Conservation (phyloP, 2,113 vertebrate genomes). For the Coptodon rendalli region DNA sequence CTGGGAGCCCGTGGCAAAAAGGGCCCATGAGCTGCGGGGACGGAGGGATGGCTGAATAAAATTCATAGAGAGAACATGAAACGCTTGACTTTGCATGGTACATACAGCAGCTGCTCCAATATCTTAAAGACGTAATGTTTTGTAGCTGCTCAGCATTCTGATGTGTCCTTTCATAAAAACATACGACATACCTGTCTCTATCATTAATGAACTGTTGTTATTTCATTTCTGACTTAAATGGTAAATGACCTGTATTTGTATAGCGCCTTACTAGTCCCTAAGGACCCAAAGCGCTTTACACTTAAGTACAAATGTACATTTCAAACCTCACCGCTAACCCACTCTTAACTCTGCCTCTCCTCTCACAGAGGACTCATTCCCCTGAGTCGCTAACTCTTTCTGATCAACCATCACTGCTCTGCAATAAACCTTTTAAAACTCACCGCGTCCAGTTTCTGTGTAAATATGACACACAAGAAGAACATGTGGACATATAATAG, state of each 20-base stretch:
- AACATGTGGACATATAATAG: neutral
- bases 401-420: neutral
- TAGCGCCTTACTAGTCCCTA: no score
- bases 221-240: neutral
- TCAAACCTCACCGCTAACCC: neutral
- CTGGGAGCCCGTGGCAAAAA: neutral
- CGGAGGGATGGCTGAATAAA: neutral
- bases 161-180: neutral
- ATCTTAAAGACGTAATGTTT: neutral
- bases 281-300: no score
- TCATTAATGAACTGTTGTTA: neutral
- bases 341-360: neutral
- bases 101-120: neutral
- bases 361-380: neutral
- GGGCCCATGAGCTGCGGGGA: neutral
- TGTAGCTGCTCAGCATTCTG: neutral
- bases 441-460: neutral
- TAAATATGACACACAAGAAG: neutral
- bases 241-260: no score
- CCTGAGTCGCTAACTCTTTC: neutral
- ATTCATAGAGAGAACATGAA: neutral
- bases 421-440: neutral
- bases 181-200: neutral
- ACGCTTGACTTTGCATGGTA: neutral
- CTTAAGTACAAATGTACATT: neutral